Base-by-base conservation (phyloP, 2,797 vertebrate genomes). In the Fistularia commersonii region DNA sequence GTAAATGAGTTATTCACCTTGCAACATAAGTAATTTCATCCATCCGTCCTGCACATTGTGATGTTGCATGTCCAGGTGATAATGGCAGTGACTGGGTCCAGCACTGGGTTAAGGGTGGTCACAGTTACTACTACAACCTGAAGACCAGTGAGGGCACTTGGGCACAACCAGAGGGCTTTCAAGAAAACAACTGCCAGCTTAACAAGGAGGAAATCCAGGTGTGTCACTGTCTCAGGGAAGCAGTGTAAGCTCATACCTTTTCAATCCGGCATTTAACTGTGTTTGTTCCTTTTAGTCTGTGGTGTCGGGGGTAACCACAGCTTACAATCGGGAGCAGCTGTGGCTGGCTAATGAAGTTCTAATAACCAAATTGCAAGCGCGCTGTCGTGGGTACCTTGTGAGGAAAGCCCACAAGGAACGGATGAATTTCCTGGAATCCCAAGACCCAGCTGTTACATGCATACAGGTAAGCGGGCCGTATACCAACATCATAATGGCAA, bases 201-300 rank as follows among this genome's bases (percentile, higher is more conserved):
- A 93, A 93, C 54, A 94, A 96, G 55, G 97, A 99, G 15, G 94
- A 98, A 60, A 96, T 99, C 81, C 97, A 99, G 95, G 97, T 98
- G 61, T 8, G 65, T 1, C 3, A 0, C 15, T 6, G 23, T 44
- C 12, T 34, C n/a, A 3, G 5, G 7, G 7, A 8, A 13, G 8
- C 35, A 2, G 39, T n/a, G 39, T 31, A 3, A 1, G 8, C 2
- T 8, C 1, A 6, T 0, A 2, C 12, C 11, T 34, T 23, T 53
- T 34, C 33, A 43, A 47, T 13, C 0, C 6, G 0, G 0, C 4
- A 1, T 45, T 46, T 13, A 72, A 61, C 54, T 6, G 11, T 5
- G 7, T 11, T 41, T 45, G 8, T 5, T 6, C 6, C 34, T 41
- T 54, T 35, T 65, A 99, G 97, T 93, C 93, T 5, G 91, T 93